Base-by-base conservation (phyloP, 2,797 vertebrate species). In the Myotis vivesi region DNA sequence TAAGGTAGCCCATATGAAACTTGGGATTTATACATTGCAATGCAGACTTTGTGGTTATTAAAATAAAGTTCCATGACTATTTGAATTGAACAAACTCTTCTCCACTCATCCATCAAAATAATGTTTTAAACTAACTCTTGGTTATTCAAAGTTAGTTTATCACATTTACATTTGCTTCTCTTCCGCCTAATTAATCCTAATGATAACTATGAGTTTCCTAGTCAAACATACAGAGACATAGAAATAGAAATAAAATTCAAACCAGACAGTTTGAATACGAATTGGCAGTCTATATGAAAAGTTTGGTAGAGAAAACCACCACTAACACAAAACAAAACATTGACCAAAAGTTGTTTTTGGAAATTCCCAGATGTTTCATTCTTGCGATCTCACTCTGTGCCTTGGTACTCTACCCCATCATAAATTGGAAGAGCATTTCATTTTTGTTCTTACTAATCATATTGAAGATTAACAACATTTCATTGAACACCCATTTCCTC, bases 1-100 rank as follows among this genome's bases (percentile, higher is more conserved):
- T 97, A 95, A 97, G 96, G 96, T 97, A 97, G 95, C 96, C 97
- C 96, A 97, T 95, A 96, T 97, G 97, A 97, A 97, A 93, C 12
- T 89, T 75, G n/a, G 76, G 96, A 95, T 97, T 97, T 97, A 97
- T 96, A 97, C 36, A 95, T 16, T 91, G 92, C 95, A 77, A 94
- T 96, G 92, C 94, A 97, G 90, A 97, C 89, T 97, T 95, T 93
- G 75, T 90, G 55, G 95, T 96, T 97, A 95, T 97, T 97, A 93
- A 95, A 93, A 94, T 87, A 97, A 96, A 71, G 91, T 87, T 84
- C 51, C 87, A 62, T 92, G 82, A 92, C 80, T 86, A 89, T 96
- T 97, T 93, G 62, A 95, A 87, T 95, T 93, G 89, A 89, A 96
- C 82, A 95, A 71, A 90, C 92, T 95, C 92, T 83, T 95, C 84